Percentiles rank a stretch among this genome's conserved stretches.
Conservation (phyloP, 2,113 vertebrate genomes). For the Trichomycterus rosablanca region DNA sequence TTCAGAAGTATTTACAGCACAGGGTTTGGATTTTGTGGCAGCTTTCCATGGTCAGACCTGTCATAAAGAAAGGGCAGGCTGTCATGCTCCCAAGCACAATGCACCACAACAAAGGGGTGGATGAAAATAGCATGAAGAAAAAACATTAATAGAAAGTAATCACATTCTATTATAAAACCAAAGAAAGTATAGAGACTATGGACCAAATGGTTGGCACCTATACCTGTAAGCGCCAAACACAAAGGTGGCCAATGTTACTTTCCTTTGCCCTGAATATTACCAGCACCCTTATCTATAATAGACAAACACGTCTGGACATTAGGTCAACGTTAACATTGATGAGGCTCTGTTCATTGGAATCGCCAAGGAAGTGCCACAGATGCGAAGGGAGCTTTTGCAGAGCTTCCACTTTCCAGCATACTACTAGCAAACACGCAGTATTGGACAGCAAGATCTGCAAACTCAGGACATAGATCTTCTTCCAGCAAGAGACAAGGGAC, state of each 20-base stretch:
- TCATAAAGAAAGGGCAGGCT: neutral
- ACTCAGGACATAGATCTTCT: no score
- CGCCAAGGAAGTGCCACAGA: no score
- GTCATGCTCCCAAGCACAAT: neutral
- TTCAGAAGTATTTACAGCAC: neutral
- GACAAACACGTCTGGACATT: no score
- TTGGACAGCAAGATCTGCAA: no score
- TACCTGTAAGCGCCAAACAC: neutral
- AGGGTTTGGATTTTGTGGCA: neutral
- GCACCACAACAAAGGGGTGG: neutral
- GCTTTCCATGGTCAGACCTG: neutral
- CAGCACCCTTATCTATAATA: no score
- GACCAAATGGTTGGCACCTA: neutral
- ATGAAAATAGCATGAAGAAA: neutral
- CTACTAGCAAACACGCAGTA: no score
- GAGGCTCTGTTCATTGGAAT: no score
- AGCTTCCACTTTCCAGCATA: no score
- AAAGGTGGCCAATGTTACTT: neutral
- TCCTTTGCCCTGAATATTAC: no score
- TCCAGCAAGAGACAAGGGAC: no score
- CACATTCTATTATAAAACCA: neutral
- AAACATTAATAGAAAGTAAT: slow-evolving; percentile 43
- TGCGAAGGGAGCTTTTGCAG: no score
- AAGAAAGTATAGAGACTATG: neutral
- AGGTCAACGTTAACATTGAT: no score